Evolutionary conservation across 2,888 invertebrate genomes (phyloP), one percentile per base, ranked within the genome.

Genomic region (Rhimphoctona megacephalus): DNA sequence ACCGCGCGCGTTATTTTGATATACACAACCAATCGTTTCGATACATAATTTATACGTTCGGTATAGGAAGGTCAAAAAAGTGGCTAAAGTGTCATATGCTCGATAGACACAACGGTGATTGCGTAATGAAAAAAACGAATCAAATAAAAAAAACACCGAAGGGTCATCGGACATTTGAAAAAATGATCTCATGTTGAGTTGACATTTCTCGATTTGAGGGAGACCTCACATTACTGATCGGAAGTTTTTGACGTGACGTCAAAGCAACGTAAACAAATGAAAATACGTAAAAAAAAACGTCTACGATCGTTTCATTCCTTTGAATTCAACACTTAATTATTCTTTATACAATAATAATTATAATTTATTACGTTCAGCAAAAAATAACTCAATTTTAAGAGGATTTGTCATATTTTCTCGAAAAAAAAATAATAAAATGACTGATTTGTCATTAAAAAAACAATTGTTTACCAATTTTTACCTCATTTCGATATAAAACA

Each of bases 51-150:
- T 30, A 19, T 17, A 8, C 19, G 30, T 49, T 30, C 70, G 49
- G 17, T 46, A 30, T 19, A 70, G 49, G 17, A 70, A 70, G 46
- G 33, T 70, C 70, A 49, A 49, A 30, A 49, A 49, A 49, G 70
- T 70, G 19, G 30, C 70, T 19, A 30, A n/a, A 49, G 70, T 14
- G 30, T 70, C 43, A 70, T 30, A 46, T 22, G 70, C 25, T 19
- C 30, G 30, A 70, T 49, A 70, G 70, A 73, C 73, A 36, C n/a
- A 39, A 49, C 52, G 52, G 33, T 36, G 19, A n/a, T 54, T 73
- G 49, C 22, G 54, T n/a, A 73, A 54, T 7, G 22, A 33, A 36
- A 67, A n/a, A 33, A 49, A 9, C n/a, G 6, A 52, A 33, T 6
- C 6, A 49, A 52, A 46, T 17, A 49, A 33, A 30, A 19, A 6